Evolutionary conservation across 2,113 vertebrate species (phyloP).

Genomic region (Ceuthmochares aereus): DNA sequence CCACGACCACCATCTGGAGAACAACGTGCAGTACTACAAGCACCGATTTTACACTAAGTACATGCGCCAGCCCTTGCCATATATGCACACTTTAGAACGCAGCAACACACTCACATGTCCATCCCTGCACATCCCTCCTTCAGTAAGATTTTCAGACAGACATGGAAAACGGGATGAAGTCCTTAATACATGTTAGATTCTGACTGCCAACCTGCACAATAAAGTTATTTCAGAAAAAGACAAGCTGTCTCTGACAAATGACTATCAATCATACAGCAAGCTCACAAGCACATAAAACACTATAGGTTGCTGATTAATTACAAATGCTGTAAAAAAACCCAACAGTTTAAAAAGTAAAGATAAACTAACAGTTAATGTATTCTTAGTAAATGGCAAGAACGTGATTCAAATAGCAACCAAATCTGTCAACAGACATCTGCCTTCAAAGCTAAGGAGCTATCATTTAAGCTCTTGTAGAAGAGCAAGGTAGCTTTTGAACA

Average conservation of each 20-base stretch:
- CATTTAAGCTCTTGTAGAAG: background rate
- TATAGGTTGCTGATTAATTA: too few relatives aligned
- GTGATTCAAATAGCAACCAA: background rate
- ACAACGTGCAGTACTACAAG: background rate
- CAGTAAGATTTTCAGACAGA: background rate
- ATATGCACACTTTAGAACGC: too few relatives aligned
- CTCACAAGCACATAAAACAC: background rate
- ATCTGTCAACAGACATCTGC: background rate
- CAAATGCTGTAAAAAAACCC: background rate
- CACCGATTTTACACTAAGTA: fast-evolving
- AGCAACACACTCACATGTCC: fast-evolving
- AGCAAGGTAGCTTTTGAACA: background rate
- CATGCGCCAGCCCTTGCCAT: fast-evolving
- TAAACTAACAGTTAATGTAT: background rate
- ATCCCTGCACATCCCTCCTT: fast-evolving
- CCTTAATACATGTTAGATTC: background rate
- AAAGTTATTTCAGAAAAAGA: background rate
- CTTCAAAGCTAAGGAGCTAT: background rate
- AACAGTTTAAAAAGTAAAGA: background rate
- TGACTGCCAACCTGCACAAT: background rate
- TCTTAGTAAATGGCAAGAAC: background rate
- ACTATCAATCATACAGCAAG: fast-evolving
- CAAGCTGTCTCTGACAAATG: background rate
- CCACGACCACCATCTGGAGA: slow-evolving; percentile 45
- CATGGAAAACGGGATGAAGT: background rate